Evolutionary conservation across 2,113 vertebrate genomes (phyloP), one percentile per base, ranked within the genome.

Genomic region (Takifugu bimaculatus): DNA sequence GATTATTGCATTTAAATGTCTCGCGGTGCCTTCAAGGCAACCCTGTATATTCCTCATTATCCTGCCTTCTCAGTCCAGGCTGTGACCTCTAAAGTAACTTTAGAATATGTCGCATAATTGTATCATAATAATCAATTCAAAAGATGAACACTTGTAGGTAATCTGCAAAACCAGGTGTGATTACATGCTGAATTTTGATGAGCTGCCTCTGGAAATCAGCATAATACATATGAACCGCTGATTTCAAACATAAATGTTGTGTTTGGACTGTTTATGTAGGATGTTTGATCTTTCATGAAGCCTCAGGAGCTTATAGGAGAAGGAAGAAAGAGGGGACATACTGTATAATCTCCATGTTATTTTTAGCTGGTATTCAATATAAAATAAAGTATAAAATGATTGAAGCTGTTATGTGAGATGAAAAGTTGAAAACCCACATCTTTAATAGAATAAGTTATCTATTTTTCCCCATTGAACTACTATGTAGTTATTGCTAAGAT

Each of bases 121-220:
- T 83, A 39, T 48, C 43, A 67, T 56, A 80, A 77, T 80, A 78
- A 82, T 75, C 75, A 27, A 74, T 15, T n/a, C 62, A 15, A 47
- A 64, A 65, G 4, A 75, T 54, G 62, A 25, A 43, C 64, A 50
- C 65, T n/a, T 70, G 69, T 78, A 66, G 77, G 63, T 68, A 74
- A 81, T 65, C 71, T 75, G 77, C 74, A 81, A 68, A 79, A 80
- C 68, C 65, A 7, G 44, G 26, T 80, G 61, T 85, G 72, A 85
- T 80, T 44, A 45, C 72, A 73, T 74, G 68, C 68, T 29, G 65
- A 74, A 56, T 72, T 65, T 68, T 65, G 58, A 73, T n/a, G 59
- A 54, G 67, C 13, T 59, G 79, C 76, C 79, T 13, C 15, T 9
- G 78, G 83, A 70, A 11, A 44, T 75, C 49, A 50, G 32, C 49